These are phyloP conservation scores for Drosophila ficusphila DNA, from an alignment of 1,140 invertebrate genomes.

Conservation along the genomic window DNA sequence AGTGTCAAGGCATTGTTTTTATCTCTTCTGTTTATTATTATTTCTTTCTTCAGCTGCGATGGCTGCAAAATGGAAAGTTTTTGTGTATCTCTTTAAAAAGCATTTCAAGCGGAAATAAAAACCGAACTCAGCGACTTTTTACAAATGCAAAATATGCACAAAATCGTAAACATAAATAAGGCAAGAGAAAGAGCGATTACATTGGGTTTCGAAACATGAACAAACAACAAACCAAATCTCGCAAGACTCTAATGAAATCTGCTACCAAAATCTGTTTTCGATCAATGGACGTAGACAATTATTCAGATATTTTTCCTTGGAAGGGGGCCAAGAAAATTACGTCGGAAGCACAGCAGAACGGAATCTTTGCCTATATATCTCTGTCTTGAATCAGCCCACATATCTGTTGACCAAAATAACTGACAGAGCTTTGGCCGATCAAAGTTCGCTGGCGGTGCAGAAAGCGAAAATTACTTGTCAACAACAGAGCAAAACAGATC, in stretches of 20 bases:
- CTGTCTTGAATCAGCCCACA: slow-evolving; percentile 18
- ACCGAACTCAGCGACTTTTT: slow-evolving; percentile 7
- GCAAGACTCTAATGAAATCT: slow-evolving; percentile 11
- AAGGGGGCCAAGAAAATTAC: slow-evolving; percentile 41
- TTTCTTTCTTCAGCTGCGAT: slow-evolving; percentile 23
- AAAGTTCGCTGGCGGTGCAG: slow-evolving; percentile 22
- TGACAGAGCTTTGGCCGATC: slow-evolving; percentile 7
- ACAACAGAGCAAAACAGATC: slow-evolving; percentile 9
- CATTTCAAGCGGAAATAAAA: slow-evolving; percentile 42
- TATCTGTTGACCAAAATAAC: slow-evolving; percentile 35
- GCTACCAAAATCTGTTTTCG: slow-evolving; percentile 28
- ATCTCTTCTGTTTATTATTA: slow-evolving; percentile 11
- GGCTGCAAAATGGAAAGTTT: slow-evolving; percentile 54
- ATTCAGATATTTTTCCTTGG: slow-evolving; percentile 16
- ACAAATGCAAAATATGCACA: slow-evolving; percentile 38
- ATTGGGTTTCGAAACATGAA: slow-evolving; percentile 9
- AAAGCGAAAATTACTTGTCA: slow-evolving; percentile 22
- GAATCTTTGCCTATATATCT: slow-evolving; percentile 12
- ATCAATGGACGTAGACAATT: slow-evolving; percentile 33
- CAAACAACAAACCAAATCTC: slow-evolving; percentile 4
- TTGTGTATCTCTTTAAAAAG: slow-evolving; percentile 17
- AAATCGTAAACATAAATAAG: slow-evolving; percentile 5
- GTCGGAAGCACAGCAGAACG: slow-evolving; percentile 25
- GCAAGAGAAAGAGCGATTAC: slow-evolving; percentile 24
- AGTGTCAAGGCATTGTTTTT: slow-evolving; percentile 12